phyloP scores from a whole-genome alignment of 2,113 vertebrate species.

The Lepisosteus oculatus region DNA sequence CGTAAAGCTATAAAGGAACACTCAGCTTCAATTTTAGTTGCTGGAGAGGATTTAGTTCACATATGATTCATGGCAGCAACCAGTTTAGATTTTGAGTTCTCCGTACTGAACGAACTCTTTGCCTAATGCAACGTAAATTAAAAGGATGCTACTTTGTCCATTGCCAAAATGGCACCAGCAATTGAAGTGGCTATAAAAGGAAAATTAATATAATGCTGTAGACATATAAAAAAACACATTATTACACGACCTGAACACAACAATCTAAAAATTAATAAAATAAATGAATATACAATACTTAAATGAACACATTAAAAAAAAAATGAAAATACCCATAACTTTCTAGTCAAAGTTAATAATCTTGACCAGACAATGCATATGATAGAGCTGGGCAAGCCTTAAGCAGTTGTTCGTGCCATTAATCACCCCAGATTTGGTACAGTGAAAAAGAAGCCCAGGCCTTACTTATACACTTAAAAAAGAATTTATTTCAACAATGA shows the following conservation, averaged over 20 bases:
- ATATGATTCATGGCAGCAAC: no score
- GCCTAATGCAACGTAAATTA: constrained; percentile 16
- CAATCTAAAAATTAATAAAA: constrained; percentile 24
- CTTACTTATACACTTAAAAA: constrained; percentile 7
- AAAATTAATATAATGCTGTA: constrained; percentile 20
- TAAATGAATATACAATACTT: constrained; percentile 30
- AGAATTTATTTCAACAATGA: constrained; percentile 1
- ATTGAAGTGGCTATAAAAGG: constrained; percentile 12
- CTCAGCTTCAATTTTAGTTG: background rate
- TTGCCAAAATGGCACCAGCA: background rate
- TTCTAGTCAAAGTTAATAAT: constrained; percentile 34
- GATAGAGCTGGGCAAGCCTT: constrained; percentile 57
- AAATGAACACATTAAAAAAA: constrained; percentile 14
- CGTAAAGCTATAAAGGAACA: constrained; percentile 14
- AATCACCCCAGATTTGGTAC: constrained; percentile 68
- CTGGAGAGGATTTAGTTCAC: no score
- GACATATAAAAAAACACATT: constrained; percentile 18
- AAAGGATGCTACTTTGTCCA: constrained; percentile 23
- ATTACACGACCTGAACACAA: constrained; percentile 42
- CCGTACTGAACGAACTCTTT: background rate
- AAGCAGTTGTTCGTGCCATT: constrained; percentile 65
- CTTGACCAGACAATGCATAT: constrained; percentile 45
- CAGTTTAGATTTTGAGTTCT: background rate
- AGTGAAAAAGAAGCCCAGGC: constrained; percentile 47
- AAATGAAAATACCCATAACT: constrained; percentile 38